Percentiles rank a stretch among this genome's conserved stretches.
Evolutionary conservation across 2,888 invertebrate species (phyloP).

Genomic region (Rotaria magnacalcarata): DNA sequence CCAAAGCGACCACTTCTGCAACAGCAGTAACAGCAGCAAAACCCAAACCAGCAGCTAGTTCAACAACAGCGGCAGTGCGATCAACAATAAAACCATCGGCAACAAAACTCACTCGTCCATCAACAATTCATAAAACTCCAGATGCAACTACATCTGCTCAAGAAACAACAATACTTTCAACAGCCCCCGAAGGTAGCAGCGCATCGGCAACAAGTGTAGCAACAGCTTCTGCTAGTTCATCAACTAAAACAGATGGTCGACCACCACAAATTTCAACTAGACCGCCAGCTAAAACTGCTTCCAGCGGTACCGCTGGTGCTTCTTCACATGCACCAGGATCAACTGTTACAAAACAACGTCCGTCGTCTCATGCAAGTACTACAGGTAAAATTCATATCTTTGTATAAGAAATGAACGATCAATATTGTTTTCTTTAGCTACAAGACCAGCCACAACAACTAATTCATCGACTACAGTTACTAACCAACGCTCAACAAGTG

Average conservation of each 20-base stretch:
- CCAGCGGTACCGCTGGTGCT: not conserved
- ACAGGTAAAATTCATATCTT: not conserved
- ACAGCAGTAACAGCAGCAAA: not conserved
- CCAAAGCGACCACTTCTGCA: not conserved
- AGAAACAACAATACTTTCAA: constrained; percentile 14
- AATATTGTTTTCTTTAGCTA: too few species aligned
- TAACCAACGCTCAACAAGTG: not conserved
- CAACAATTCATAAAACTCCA: not conserved
- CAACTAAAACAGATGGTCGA: not conserved
- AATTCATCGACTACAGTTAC: not conserved
- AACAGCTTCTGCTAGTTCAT: not conserved
- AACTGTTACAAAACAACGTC: not conserved
- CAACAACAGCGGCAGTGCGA: not conserved
- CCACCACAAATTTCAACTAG: not conserved
- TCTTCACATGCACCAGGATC: not conserved
- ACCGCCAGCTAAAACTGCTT: not conserved
- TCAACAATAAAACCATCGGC: not conserved
- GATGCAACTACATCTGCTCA: not conserved
- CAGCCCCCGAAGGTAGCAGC: not conserved
- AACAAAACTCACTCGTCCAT: not conserved
- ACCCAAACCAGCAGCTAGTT: not conserved
- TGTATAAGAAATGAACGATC: too few species aligned
- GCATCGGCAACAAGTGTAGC: not conserved
- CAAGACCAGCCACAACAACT: too few species aligned
- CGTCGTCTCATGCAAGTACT: not conserved